A percentile compares a stretch with the other conserved stretches of the same genome.
Conservation (phyloP, 2,797 vertebrate genomes). For the Schizopygopsis malacanthus region DNA sequence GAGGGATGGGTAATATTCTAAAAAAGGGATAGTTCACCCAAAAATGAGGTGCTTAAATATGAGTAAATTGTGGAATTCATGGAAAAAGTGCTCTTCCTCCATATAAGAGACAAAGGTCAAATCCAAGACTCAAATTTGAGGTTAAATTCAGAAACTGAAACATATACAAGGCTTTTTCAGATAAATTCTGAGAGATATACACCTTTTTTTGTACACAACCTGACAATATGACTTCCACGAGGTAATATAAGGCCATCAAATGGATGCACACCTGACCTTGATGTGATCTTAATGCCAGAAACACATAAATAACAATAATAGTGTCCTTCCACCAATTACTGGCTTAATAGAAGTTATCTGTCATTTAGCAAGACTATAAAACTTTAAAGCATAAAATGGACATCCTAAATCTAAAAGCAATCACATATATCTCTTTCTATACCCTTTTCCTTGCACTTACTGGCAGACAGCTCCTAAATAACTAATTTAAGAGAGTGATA, state of each 20-base stretch:
- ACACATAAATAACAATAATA: not conserved
- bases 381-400: not conserved
- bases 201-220: not conserved
- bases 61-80: not conserved
- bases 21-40: not conserved
- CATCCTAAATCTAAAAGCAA: not conserved
- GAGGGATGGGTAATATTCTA: not conserved
- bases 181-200: not conserved
- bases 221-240: not conserved
- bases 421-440: not conserved
- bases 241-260: not conserved
- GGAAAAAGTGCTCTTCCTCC: not conserved
- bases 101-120: not conserved
- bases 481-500: not conserved
- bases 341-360: not conserved
- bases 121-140: not conserved
- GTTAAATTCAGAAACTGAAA: not conserved
- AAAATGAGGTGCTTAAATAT: not conserved
- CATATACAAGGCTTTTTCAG: not conserved
- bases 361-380: not conserved
- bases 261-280: not conserved
- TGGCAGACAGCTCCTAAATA: not conserved
- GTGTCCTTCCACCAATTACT: conserved; percentile 11
- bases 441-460: not conserved
- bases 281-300: not conserved